These are phyloP conservation scores for Scalopus aquaticus DNA, from an alignment of 2,113 vertebrate genomes.

Conservation along the genomic window DNA sequence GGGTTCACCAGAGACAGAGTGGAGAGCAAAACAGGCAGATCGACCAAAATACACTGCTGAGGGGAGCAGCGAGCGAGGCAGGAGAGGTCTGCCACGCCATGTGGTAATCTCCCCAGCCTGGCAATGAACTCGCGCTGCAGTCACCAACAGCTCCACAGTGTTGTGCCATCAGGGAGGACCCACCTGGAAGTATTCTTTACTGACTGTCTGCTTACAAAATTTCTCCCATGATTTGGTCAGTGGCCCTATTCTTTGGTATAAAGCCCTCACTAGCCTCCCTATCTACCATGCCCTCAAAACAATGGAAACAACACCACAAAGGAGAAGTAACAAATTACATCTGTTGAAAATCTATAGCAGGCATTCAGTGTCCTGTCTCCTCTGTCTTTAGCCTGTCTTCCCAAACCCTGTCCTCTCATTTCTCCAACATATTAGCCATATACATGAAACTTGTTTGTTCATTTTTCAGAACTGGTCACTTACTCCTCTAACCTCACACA, in stretches of 20 bases:
- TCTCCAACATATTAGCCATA: background rate
- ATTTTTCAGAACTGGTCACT: background rate
- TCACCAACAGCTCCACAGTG: too few species aligned
- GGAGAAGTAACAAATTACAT: background rate
- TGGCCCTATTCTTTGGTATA: background rate
- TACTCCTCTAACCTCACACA: background rate
- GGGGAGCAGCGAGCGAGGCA: too few species aligned
- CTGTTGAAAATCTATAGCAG: background rate
- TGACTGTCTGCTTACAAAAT: background rate
- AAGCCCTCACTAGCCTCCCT: background rate
- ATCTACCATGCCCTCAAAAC: background rate
- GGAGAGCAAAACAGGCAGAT: too few species aligned
- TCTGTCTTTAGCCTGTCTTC: background rate
- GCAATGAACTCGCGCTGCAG: too few species aligned
- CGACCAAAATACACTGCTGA: too few species aligned
- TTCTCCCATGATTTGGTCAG: background rate
- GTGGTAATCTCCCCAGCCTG: too few species aligned
- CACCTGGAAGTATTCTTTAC: background rate
- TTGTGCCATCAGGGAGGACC: too few species aligned
- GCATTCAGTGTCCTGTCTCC: background rate
- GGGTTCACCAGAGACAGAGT: too few species aligned
- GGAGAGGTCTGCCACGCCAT: too few species aligned
- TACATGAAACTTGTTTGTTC: too few species aligned
- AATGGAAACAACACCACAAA: background rate
- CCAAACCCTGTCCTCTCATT: background rate